A percentile compares a stretch with the other conserved stretches of the same genome.
Conservation (phyloP, 1,140 invertebrate genomes). For the Pteromalus puparum region DNA sequence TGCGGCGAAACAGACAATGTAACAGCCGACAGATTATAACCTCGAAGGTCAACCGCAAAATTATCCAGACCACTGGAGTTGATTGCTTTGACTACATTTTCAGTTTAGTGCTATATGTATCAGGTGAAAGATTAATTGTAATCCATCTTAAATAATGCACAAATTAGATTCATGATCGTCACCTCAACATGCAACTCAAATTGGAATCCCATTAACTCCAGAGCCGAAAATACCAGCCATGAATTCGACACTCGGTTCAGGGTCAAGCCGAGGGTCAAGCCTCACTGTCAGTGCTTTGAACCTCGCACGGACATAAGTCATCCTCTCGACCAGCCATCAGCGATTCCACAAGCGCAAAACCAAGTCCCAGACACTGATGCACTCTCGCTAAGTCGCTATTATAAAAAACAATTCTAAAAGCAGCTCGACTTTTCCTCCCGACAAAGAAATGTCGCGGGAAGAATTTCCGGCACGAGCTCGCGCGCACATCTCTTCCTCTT, state of each 20-base stretch:
- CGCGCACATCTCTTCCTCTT: too few relatives aligned
- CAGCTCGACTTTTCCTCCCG: not conserved
- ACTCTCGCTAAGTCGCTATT: too few relatives aligned
- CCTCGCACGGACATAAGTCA: too few relatives aligned
- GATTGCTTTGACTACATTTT: slow-evolving; percentile 34
- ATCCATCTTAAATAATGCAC: too few relatives aligned
- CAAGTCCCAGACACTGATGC: not conserved
- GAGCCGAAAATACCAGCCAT: too few relatives aligned
- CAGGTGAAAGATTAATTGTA: not conserved
- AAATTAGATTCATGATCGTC: too few relatives aligned
- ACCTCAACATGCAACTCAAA: too few relatives aligned
- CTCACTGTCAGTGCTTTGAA: too few relatives aligned
- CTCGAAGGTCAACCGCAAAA: slow-evolving; percentile 38
- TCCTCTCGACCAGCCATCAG: too few relatives aligned
- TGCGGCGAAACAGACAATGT: not conserved
- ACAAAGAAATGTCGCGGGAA: slow-evolving; percentile 1
- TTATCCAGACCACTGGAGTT: not conserved
- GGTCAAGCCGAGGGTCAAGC: too few relatives aligned
- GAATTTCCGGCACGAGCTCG: not conserved
- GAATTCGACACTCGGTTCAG: too few relatives aligned
- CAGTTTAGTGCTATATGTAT: not conserved
- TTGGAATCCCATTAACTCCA: too few relatives aligned
- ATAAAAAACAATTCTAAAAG: not conserved
- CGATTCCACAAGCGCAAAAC: not conserved
- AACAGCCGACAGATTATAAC: not conserved